Evolutionary conservation across 2,113 vertebrate genomes (phyloP).

Genomic region (Equus quagga): DNA sequence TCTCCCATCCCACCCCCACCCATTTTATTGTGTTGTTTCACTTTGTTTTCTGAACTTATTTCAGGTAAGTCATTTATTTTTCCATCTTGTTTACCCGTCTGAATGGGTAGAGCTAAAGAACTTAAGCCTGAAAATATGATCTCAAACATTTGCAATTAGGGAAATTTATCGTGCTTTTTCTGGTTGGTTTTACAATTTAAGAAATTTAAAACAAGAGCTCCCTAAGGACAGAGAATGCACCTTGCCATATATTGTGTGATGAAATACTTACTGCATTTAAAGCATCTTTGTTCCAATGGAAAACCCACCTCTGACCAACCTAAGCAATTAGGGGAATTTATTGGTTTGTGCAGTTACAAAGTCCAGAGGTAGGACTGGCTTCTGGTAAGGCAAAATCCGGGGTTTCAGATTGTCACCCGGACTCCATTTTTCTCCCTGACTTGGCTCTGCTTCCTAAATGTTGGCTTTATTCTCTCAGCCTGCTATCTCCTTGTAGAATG

Average conservation of each 20-base stretch:
- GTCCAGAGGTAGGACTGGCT: neutral
- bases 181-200: neutral
- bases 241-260: neutral
- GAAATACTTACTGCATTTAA: neutral
- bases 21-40: neutral
- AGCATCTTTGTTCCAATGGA: neutral
- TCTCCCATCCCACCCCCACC: neutral
- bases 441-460: neutral
- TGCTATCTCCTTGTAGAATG: neutral
- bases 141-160: neutral
- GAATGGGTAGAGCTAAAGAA: neutral
- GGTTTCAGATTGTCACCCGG: neutral
- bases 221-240: neutral
- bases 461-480: neutral
- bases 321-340: neutral
- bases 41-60: neutral
- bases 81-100: neutral
- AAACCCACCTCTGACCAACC: neutral
- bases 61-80: neutral
- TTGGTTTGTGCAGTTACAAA: neutral
- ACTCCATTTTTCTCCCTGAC: neutral
- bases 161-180: neutral
- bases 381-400: neutral
- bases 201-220: neutral
- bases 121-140: neutral